phyloP scores from a whole-genome alignment of 2,888 invertebrate species.

The Nomada fucata region DNA sequence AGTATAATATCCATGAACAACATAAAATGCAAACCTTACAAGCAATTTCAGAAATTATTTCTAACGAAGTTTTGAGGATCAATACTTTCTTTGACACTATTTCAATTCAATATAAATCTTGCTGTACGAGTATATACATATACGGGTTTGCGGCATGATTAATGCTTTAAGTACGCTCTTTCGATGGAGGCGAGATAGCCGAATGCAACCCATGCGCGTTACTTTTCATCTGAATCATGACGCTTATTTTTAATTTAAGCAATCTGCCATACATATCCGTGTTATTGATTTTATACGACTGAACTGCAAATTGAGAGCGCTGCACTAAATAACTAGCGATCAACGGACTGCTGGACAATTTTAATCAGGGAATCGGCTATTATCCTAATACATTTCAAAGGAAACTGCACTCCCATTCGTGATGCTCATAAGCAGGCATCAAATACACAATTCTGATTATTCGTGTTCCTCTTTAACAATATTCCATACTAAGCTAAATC shows the following conservation, averaged over 20 bases:
- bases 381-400: constrained; percentile 7
- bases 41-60: not conserved
- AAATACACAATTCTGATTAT: not conserved
- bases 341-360: not conserved
- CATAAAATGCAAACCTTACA: not conserved
- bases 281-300: constrained; percentile 40
- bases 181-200: constrained; percentile 38
- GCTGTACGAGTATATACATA: not conserved
- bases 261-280: constrained; percentile 4
- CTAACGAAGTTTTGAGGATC: not conserved
- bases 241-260: constrained; percentile 33
- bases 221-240: not conserved
- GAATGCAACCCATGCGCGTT: constrained; percentile 34
- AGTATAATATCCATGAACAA: not conserved
- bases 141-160: constrained; percentile 47
- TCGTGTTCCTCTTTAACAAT: not conserved
- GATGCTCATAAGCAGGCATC: not conserved
- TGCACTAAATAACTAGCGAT: not conserved
- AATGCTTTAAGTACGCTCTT: constrained; percentile 46
- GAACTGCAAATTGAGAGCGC: not conserved
- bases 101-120: constrained; percentile 42
- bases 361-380: constrained; percentile 36
- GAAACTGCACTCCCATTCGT: not conserved
- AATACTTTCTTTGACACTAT: constrained; percentile 14
- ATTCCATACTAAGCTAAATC: not conserved